phyloP scores from a whole-genome alignment of 2,797 vertebrate species.

The Acanthis flammea region DNA sequence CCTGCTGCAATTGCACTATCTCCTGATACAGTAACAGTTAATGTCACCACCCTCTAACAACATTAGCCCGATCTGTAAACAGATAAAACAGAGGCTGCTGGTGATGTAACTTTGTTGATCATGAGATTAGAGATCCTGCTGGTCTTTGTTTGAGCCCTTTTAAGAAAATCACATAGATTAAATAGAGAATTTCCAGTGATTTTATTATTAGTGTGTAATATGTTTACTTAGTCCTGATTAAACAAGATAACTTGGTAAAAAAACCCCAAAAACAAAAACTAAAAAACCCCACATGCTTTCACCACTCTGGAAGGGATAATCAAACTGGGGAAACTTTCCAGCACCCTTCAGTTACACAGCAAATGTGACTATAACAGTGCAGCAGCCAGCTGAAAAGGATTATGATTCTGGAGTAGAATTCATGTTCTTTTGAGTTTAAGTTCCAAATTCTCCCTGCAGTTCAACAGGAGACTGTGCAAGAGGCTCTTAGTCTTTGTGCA shows the following conservation, averaged over 20 bases:
- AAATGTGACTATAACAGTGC: background rate
- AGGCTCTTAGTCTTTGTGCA: background rate
- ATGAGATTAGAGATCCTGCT: conserved; percentile 40
- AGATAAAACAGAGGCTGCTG: conserved; percentile 41
- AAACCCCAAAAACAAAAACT: background rate
- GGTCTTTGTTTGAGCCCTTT: conserved; percentile 38
- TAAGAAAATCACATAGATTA: conserved; percentile 34
- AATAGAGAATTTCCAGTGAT: conserved; percentile 47
- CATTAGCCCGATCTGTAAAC: conserved; percentile 24
- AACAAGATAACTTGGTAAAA: conserved; percentile 7
- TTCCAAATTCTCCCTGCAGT: background rate
- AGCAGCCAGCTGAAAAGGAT: background rate
- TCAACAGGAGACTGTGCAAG: background rate
- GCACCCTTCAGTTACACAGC: background rate
- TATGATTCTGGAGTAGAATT: background rate
- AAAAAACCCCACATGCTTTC: background rate
- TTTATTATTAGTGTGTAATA: conserved; percentile 57
- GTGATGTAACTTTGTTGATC: conserved; percentile 53
- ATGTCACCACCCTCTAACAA: conserved; percentile 41
- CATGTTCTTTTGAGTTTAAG: background rate
- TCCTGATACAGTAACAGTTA: conserved; percentile 45
- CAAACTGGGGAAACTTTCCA: conserved; percentile 31
- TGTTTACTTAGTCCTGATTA: conserved; percentile 55
- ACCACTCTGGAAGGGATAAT: conserved; percentile 20
- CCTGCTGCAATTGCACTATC: background rate